Evolutionary conservation across 2,113 vertebrate species (phyloP).

Genomic region (Nesoenas mayeri): DNA sequence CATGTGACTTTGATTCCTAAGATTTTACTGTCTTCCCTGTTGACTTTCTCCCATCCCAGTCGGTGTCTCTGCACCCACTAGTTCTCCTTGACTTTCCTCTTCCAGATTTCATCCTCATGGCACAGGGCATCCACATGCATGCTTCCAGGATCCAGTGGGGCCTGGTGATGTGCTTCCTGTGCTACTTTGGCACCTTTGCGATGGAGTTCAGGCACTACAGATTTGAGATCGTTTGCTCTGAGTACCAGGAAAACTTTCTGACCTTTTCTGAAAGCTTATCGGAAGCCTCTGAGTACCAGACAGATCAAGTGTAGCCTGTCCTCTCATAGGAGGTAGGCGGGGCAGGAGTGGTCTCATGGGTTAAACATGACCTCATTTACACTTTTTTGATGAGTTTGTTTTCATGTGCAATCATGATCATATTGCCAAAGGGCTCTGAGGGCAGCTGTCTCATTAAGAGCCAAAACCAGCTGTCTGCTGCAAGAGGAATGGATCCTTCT

Average conservation of each 20-base stretch:
- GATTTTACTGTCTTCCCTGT: background rate
- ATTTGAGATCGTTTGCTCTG: conserved; percentile 81
- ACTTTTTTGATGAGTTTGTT: conserved; percentile 29
- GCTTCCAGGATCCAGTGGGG: conserved; percentile 89
- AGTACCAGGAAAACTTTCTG: conserved; percentile 77
- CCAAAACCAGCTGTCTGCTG: background rate
- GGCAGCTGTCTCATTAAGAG: background rate
- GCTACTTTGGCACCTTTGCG: conserved; percentile 85
- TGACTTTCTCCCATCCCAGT: background rate
- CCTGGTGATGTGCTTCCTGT: conserved; percentile 88
- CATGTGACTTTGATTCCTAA: background rate
- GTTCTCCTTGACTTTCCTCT: conserved; percentile 74
- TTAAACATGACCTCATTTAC: conserved; percentile 46
- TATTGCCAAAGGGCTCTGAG: conserved; percentile 28
- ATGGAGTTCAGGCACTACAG: conserved; percentile 90
- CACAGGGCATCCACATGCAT: conserved; percentile 77
- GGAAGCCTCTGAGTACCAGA: conserved; percentile 79
- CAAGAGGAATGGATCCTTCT: background rate
- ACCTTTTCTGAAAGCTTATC: conserved; percentile 78
- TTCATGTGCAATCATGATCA: background rate
- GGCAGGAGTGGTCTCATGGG: conserved; percentile 17
- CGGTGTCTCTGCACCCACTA: background rate
- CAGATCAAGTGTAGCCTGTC: conserved; percentile 78
- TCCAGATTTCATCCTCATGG: conserved; percentile 83
- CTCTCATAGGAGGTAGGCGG: background rate